These are phyloP conservation scores for Caenorhabditis tropicalis DNA, from an alignment of 1,140 invertebrate genomes.

Conservation along the genomic window DNA sequence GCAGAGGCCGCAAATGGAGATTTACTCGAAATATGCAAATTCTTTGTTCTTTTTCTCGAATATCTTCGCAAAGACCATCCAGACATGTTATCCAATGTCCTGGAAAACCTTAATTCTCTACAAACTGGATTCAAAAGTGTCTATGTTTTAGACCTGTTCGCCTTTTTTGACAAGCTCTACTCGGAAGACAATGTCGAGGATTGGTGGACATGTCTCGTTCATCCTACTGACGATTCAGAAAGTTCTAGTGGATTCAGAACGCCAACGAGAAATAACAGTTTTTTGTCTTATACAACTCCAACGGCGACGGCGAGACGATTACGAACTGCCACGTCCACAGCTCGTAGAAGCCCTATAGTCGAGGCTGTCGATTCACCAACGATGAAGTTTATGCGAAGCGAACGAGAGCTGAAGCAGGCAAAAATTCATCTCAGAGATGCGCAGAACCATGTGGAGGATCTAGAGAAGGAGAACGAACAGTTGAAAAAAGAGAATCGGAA, in stretches of 20 bases:
- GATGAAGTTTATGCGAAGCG: slow-evolving; percentile 19
- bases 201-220: background rate
- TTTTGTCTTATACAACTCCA: background rate
- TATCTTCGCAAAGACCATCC: background rate
- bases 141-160: background rate
- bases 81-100: background rate
- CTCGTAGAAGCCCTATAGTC: background rate
- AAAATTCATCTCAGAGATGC: background rate
- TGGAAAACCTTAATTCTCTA: background rate
- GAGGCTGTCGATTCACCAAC: slow-evolving; percentile 17
- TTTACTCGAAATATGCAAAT: background rate
- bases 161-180: background rate
- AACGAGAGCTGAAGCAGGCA: background rate
- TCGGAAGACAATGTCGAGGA: background rate
- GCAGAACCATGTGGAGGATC: background rate
- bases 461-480: background rate
- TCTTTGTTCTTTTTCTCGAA: background rate
- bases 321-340: background rate
- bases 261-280: background rate
- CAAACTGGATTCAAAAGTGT: background rate
- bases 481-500: background rate
- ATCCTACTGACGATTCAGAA: background rate
- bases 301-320: background rate
- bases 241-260: background rate
- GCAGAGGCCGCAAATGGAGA: background rate